Evolutionary conservation across 37 sponge, comb jelly and placozoan species (phyloP).

Genomic region (Aphrocallistes beatrix): DNA sequence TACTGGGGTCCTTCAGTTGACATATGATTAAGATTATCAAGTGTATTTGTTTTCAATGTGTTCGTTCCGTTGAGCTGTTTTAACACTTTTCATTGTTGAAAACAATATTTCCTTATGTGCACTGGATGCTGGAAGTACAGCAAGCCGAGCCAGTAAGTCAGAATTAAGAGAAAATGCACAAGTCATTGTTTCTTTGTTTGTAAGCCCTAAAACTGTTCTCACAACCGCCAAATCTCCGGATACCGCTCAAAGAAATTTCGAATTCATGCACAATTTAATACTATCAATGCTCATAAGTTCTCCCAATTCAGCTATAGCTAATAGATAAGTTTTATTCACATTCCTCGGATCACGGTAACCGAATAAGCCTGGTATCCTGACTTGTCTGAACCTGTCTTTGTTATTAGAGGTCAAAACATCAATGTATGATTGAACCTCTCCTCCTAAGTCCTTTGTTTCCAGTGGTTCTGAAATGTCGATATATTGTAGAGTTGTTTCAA

Average conservation of each 20-base stretch:
- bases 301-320: constrained; percentile 18
- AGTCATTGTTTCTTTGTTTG: background rate
- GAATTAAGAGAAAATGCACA: background rate
- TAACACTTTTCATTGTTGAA: too few species aligned
- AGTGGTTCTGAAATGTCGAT: background rate
- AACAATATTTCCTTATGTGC: too few species aligned
- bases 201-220: background rate
- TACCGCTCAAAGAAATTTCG: background rate
- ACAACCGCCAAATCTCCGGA: background rate
- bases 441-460: background rate
- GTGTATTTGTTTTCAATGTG: background rate
- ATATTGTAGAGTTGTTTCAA: constrained; percentile 18
- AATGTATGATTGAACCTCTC: background rate
- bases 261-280: constrained; percentile 2
- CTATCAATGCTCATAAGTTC: constrained; percentile 21
- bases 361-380: background rate
- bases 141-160: too few species aligned
- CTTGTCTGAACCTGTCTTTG: constrained; percentile 15
- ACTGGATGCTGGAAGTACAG: too few species aligned
- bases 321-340: too few species aligned
- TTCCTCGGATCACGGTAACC: too few species aligned
- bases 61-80: too few species aligned
- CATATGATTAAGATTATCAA: background rate
- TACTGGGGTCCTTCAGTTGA: background rate
- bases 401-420: background rate